A percentile compares a stretch with the other conserved stretches of the same genome.
These are phyloP conservation scores for Terrapene triunguis DNA, from an alignment of 2,113 vertebrate species.

Conservation along the genomic window DNA sequence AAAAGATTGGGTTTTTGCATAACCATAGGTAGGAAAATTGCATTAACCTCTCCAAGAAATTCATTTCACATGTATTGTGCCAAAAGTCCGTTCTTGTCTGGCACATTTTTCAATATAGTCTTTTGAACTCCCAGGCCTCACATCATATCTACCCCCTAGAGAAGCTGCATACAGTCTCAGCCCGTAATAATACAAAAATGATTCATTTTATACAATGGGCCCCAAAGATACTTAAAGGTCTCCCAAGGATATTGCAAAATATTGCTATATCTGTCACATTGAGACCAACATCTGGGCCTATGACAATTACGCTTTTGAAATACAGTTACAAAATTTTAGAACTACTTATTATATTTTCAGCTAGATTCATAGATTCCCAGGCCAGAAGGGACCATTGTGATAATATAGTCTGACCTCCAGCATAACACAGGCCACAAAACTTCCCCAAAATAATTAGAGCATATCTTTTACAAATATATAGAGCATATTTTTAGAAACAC, in stretches of 20 bases:
- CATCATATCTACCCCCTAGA: background rate
- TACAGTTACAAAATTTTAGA: background rate
- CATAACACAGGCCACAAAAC: background rate
- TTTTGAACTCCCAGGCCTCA: too few relatives aligned
- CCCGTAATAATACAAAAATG: background rate
- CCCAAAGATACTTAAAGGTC: background rate
- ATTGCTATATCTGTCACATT: background rate
- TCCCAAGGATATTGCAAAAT: background rate
- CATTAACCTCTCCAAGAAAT: too few relatives aligned
- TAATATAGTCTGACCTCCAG: background rate
- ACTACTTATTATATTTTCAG: background rate
- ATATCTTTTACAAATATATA: background rate
- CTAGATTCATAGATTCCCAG: background rate
- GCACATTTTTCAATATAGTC: too few relatives aligned
- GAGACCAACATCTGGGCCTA: background rate
- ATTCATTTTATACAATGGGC: background rate
- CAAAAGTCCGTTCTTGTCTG: too few relatives aligned
- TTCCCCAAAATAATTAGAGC: background rate
- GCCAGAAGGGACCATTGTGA: background rate
- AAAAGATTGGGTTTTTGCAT: too few relatives aligned
- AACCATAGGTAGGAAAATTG: too few relatives aligned
- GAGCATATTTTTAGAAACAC: background rate
- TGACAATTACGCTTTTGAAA: background rate
- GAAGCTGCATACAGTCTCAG: background rate
- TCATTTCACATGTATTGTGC: too few relatives aligned